phyloP scores from a whole-genome alignment of 2,113 vertebrate genomes.

The Nothocercus nigrocapillus region DNA sequence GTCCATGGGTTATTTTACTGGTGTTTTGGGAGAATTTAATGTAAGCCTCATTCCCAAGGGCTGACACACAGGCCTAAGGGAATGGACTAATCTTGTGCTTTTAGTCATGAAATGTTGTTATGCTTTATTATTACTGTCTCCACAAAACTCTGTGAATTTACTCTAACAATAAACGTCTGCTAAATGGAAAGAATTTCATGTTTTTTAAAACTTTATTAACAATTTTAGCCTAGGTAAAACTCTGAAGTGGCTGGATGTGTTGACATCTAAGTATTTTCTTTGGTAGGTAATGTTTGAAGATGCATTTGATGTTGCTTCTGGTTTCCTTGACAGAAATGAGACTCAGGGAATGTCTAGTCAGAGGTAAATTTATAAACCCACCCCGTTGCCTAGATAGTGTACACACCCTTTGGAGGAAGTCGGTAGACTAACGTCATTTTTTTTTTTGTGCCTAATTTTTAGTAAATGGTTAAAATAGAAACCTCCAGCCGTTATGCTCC shows the following conservation, averaged over 20 bases:
- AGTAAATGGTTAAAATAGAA: not conserved
- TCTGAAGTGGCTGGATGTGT: not conserved
- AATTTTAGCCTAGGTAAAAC: not conserved
- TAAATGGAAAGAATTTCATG: not conserved
- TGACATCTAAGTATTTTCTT: conserved; percentile 55
- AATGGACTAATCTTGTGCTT: not conserved
- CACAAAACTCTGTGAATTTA: not conserved
- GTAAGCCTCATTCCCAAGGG: not conserved
- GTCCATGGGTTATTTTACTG: not conserved
- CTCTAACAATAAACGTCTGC: not conserved
- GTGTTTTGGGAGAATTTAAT: not conserved
- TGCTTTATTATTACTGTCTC: not conserved
- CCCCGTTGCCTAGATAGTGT: not conserved
- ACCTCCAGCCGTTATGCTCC: not conserved
- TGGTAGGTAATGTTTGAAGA: conserved; percentile 85
- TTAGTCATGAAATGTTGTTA: not conserved
- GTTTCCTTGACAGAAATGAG: conserved; percentile 69
- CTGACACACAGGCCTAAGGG: not conserved
- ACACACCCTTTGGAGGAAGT: not conserved
- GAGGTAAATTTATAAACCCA: conserved; percentile 66
- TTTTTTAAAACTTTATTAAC: not conserved
- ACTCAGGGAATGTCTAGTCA: conserved; percentile 35
- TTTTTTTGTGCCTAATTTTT: not conserved
- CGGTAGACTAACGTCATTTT: not conserved
- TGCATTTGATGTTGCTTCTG: conserved; percentile 78